These are phyloP conservation scores for Eupsilia transversa DNA, from an alignment of 2,888 invertebrate species.

Conservation along the genomic window DNA sequence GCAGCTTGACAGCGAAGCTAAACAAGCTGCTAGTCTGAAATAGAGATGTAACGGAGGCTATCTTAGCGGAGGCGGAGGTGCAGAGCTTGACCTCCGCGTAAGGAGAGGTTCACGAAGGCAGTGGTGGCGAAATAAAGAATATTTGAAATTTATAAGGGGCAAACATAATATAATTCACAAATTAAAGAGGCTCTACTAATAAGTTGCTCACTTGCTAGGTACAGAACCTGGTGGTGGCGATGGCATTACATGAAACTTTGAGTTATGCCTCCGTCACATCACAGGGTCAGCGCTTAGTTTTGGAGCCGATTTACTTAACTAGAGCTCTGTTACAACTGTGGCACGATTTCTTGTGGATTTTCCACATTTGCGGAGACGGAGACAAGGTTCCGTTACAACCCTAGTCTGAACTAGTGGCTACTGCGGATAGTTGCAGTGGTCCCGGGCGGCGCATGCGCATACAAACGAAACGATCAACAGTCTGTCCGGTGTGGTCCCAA, in stretches of 20 bases:
- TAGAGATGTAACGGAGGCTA: not conserved
- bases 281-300: not conserved
- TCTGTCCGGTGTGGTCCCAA: not conserved
- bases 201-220: not conserved
- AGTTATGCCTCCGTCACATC: not conserved
- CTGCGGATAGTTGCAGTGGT: not conserved
- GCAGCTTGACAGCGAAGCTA: conserved; percentile 14
- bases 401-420: not conserved
- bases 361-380: not conserved
- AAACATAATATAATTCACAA: no score
- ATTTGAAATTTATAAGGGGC: not conserved
- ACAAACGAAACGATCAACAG: conserved; percentile 22
- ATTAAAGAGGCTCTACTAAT: not conserved
- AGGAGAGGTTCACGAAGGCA: not conserved
- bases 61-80: not conserved
- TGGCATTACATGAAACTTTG: not conserved
- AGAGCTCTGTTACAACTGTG: not conserved
- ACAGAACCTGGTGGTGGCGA: no score
- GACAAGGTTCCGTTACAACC: not conserved
- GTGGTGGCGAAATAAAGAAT: not conserved
- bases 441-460: conserved; percentile 20
- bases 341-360: not conserved
- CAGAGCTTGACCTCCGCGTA: not conserved
- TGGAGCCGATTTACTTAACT: not conserved
- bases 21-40: not conserved